Percentiles rank a stretch among this genome's conserved stretches.
These are phyloP conservation scores for Magallana gigas DNA, from an alignment of 1,140 invertebrate species.

Conservation along the genomic window DNA sequence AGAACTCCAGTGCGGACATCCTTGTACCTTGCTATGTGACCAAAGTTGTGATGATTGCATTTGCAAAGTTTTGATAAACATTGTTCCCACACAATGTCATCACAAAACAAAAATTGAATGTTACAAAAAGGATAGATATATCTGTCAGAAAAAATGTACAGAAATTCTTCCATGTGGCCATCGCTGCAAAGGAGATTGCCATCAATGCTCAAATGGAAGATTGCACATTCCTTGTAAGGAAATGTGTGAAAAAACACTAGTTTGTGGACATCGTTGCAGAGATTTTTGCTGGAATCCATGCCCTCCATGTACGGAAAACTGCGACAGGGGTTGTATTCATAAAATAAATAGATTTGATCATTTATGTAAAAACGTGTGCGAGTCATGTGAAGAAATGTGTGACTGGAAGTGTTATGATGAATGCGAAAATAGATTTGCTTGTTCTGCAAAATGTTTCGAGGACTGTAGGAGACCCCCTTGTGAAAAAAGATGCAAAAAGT, in stretches of 20 bases:
- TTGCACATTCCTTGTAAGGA: slow-evolving; percentile 80
- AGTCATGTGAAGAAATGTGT: slow-evolving; percentile 83
- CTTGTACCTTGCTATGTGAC: slow-evolving; percentile 44
- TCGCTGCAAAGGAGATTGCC: slow-evolving; percentile 55
- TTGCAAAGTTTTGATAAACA: slow-evolving; percentile 22
- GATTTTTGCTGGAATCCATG: slow-evolving; percentile 73
- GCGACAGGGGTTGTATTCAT: slow-evolving; percentile 80
- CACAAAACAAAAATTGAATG: slow-evolving; percentile 34
- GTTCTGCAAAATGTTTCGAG: slow-evolving; percentile 81
- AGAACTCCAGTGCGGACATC: slow-evolving; percentile 81
- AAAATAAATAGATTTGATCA: background rate
- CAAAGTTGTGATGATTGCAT: background rate
- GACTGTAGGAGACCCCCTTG: slow-evolving; percentile 82
- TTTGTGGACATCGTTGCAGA: slow-evolving; percentile 74
- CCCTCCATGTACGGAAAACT: slow-evolving; percentile 82
- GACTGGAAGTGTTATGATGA: slow-evolving; percentile 81
- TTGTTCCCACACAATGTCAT: background rate
- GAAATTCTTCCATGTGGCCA: slow-evolving; percentile 55
- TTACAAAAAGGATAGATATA: background rate
- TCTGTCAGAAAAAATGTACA: slow-evolving; percentile 33
- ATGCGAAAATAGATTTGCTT: slow-evolving; percentile 81
- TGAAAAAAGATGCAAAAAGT: slow-evolving; percentile 67
- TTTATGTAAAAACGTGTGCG: slow-evolving; percentile 74
- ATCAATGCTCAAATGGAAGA: slow-evolving; percentile 82
- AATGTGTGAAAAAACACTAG: slow-evolving; percentile 62